Conservation (phyloP, 2,797 vertebrate genomes). For the Valencia hispanica region DNA sequence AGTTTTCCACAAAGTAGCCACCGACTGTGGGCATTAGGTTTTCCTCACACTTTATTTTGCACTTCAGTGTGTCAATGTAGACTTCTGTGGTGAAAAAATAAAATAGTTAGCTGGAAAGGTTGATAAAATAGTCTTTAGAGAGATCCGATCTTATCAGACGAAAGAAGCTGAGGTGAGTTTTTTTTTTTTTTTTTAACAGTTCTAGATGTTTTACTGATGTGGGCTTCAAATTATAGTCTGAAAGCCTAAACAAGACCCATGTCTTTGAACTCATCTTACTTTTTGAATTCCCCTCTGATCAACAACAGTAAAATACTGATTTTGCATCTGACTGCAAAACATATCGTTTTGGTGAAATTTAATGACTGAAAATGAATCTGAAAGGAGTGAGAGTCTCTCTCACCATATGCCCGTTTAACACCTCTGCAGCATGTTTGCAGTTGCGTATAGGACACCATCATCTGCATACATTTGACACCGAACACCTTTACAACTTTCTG, state of each 20-base stretch:
- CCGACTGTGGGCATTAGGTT: slow-evolving; percentile 88
- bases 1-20: slow-evolving; percentile 89
- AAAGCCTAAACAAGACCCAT: background rate
- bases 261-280: background rate
- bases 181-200: background rate
- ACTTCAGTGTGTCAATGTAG: slow-evolving; percentile 81
- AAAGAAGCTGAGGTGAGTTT: background rate
- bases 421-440: background rate
- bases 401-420: background rate
- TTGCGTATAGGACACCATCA: background rate
- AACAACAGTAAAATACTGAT: background rate
- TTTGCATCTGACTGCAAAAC: background rate
- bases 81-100: slow-evolving; percentile 72
- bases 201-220: background rate
- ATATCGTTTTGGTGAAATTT: background rate
- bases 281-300: background rate
- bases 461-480: background rate
- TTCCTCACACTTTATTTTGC: slow-evolving; percentile 86
- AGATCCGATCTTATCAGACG: background rate
- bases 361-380: no score
- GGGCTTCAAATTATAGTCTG: background rate
- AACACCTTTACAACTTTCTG: background rate
- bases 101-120: background rate
- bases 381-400: background rate
- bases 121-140: background rate